Evolutionary conservation across 2,888 invertebrate genomes (phyloP).

Genomic region (Volucella bombylans): DNA sequence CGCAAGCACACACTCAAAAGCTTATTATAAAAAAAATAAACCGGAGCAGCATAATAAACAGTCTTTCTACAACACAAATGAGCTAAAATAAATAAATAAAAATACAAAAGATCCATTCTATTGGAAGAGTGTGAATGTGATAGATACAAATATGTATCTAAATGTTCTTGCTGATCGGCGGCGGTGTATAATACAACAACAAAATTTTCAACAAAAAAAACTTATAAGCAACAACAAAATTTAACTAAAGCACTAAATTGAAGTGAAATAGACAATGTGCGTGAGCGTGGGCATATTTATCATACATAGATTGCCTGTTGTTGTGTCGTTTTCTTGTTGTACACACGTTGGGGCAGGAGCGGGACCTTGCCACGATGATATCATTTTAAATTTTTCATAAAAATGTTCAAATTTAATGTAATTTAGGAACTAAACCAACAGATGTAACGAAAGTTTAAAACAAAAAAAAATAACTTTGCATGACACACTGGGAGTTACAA

Average conservation of each 20-base stretch:
- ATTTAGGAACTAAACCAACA: conserved; percentile 1
- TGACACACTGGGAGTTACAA: not conserved
- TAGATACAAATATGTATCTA: conserved; percentile 41
- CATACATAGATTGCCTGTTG: conserved; percentile 24
- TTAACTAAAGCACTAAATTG: conserved; percentile 30
- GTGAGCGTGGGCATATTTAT: conserved; percentile 52
- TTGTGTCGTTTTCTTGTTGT: conserved; percentile 46
- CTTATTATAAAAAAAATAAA: conserved; percentile 34
- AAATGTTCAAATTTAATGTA: conserved; percentile 26
- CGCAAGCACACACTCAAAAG: conserved; percentile 44
- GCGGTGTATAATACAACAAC: conserved; percentile 11
- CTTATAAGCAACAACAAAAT: conserved; percentile 49
- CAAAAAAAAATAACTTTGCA: conserved; percentile 5
- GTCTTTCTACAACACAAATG: not conserved
- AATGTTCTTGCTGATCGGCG: conserved; percentile 47
- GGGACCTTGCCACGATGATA: conserved; percentile 63
- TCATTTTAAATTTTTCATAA: conserved; percentile 49
- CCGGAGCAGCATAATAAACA: conserved; percentile 41
- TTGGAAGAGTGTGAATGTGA: conserved; percentile 41
- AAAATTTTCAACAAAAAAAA: conserved; percentile 17
- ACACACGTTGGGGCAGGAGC: conserved; percentile 35
- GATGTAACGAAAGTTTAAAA: conserved; percentile 1
- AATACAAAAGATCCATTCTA: conserved; percentile 24
- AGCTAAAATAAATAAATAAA: conserved; percentile 12
- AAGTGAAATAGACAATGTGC: conserved; percentile 58